A percentile compares a stretch with the other conserved stretches of the same genome.
phyloP scores from a whole-genome alignment of 2,888 invertebrate species.

The Ethmia dodecea region DNA sequence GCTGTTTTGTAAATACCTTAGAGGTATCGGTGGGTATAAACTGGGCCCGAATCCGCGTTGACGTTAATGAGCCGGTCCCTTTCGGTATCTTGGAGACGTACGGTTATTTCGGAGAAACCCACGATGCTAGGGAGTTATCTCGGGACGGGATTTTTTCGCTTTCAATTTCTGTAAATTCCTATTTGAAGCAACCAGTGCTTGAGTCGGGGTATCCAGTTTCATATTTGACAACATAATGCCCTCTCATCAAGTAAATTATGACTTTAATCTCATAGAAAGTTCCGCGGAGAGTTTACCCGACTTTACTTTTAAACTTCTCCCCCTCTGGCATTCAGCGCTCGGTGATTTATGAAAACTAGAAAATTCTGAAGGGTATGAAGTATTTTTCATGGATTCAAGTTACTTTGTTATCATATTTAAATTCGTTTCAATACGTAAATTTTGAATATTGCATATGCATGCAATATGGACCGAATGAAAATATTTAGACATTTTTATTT shows the following conservation, averaged over 20 bases:
- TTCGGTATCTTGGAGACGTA: conserved; percentile 66
- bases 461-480: conserved; percentile 6
- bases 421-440: conserved; percentile 38
- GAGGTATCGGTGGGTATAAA: conserved; percentile 69
- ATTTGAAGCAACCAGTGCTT: conserved; percentile 47
- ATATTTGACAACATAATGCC: conserved; percentile 58
- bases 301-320: conserved; percentile 63
- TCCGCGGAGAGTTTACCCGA: conserved; percentile 53
- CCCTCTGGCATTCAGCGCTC: conserved; percentile 52
- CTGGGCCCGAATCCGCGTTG: conserved; percentile 56
- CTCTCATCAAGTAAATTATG: conserved; percentile 66
- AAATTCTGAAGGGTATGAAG: conserved; percentile 53
- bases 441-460: conserved; percentile 27
- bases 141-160: conserved; percentile 35
- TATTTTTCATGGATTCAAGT: conserved; percentile 50
- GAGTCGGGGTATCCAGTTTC: conserved; percentile 42
- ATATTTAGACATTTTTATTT: conserved; percentile 16
- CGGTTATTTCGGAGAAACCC: conserved; percentile 53
- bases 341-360: conserved; percentile 70
- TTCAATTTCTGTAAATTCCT: conserved; percentile 40
- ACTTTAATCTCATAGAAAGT: conserved; percentile 67
- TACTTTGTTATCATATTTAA: conserved; percentile 50
- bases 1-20: conserved; percentile 71
- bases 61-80: conserved; percentile 69
- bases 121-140: conserved; percentile 53